Evolutionary conservation across 1,140 invertebrate species (phyloP).

Genomic region (Drosophila obscura): DNA sequence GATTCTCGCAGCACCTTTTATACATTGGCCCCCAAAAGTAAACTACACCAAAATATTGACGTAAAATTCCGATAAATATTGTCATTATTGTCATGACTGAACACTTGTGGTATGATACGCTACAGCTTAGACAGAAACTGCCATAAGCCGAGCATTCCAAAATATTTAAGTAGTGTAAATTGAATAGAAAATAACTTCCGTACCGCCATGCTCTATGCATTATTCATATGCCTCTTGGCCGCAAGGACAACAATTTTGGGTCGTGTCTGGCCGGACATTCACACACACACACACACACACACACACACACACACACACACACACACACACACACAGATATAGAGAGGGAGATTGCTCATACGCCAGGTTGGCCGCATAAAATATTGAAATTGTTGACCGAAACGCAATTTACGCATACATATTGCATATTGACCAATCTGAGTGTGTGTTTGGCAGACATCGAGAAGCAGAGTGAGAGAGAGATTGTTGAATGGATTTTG

Average conservation of each 20-base stretch:
- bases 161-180: constrained; percentile 48
- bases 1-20: too few species aligned
- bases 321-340: neutral
- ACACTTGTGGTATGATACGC: neutral
- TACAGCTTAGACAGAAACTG: constrained; percentile 2
- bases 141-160: constrained; percentile 4
- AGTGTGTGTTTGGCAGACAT: neutral
- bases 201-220: constrained; percentile 22
- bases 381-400: constrained; percentile 55
- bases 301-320: neutral
- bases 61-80: constrained; percentile 23
- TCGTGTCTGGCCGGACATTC: neutral
- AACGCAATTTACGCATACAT: constrained; percentile 53
- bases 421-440: constrained; percentile 31
- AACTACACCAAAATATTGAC: constrained; percentile 5
- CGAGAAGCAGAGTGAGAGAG: neutral
- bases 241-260: constrained; percentile 23
- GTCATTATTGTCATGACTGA: constrained; percentile 3
- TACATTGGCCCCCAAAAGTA: neutral
- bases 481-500: constrained; percentile 31
- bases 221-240: constrained; percentile 34
- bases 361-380: constrained; percentile 45
- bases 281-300: neutral
- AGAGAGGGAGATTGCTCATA: constrained; percentile 34
- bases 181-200: constrained; percentile 48